Evolutionary conservation across 2,113 vertebrate genomes (phyloP).

Genomic region (Dasyornis broadbenti): DNA sequence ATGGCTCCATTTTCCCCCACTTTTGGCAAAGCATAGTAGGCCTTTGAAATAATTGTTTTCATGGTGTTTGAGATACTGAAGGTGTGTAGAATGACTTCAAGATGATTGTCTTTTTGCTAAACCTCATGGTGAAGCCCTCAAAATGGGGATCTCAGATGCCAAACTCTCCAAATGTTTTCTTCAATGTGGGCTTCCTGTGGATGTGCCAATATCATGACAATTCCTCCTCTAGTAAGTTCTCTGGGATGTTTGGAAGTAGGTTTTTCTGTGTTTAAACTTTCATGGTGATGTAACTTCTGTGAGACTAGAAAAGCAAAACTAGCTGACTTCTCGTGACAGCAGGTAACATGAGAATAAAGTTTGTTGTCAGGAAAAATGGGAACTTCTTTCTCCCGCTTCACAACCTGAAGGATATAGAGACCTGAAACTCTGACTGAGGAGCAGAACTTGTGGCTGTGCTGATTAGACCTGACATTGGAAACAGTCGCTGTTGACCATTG

Average conservation of each 20-base stretch:
- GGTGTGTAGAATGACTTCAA: not conserved
- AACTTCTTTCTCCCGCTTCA: not conserved
- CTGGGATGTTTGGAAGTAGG: not conserved
- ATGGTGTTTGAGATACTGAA: not conserved
- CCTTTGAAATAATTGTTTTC: not conserved
- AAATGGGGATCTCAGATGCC: not conserved
- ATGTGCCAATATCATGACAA: not conserved
- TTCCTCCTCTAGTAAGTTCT: not conserved
- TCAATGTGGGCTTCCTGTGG: not conserved
- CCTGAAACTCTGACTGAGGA: not conserved
- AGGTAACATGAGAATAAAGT: not conserved
- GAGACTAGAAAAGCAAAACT: not conserved
- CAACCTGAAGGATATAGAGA: not conserved
- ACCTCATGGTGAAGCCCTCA: not conserved
- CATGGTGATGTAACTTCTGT: not conserved
- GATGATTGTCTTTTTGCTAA: not conserved
- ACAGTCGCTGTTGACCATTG: fast-evolving
- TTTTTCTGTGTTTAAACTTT: not conserved
- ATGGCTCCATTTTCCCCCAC: not conserved
- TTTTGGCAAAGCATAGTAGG: not conserved
- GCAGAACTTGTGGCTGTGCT: not conserved
- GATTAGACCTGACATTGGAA: not conserved
- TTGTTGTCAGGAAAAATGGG: not conserved
- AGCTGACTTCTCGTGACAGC: not conserved
- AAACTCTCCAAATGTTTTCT: not conserved